These are phyloP conservation scores for Cherax quadricarinatus DNA, from an alignment of 1,140 invertebrate species.

Conservation along the genomic window DNA sequence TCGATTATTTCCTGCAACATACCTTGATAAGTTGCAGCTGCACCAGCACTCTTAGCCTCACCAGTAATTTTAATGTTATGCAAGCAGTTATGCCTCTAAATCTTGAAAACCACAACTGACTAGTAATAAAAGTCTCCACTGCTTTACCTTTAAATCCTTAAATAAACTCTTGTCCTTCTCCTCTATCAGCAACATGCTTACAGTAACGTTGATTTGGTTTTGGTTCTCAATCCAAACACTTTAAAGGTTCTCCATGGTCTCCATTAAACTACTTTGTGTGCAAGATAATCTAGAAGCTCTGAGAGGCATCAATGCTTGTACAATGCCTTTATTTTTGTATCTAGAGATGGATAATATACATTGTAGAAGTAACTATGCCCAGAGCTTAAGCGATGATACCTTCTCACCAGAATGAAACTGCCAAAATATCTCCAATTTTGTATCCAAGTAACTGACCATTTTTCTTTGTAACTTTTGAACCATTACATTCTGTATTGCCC, in stretches of 20 bases:
- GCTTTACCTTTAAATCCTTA: background rate
- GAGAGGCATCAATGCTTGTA: no score
- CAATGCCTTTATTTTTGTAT: no score
- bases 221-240: background rate
- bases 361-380: no score
- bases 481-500: no score
- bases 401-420: no score
- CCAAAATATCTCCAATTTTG: no score
- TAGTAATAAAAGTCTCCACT: background rate
- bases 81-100: background rate
- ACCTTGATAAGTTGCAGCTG: background rate
- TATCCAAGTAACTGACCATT: no score
- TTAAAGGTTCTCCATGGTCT: background rate
- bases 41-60: background rate
- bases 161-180: background rate
- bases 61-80: background rate
- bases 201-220: background rate
- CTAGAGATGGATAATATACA: no score
- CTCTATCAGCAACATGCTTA: background rate
- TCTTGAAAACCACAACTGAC: background rate
- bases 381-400: no score
- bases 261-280: background rate
- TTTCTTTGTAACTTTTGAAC: no score
- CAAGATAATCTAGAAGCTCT: no score
- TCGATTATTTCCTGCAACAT: background rate